Conservation (phyloP, 1,140 invertebrate species). For the Achroia grisella region DNA sequence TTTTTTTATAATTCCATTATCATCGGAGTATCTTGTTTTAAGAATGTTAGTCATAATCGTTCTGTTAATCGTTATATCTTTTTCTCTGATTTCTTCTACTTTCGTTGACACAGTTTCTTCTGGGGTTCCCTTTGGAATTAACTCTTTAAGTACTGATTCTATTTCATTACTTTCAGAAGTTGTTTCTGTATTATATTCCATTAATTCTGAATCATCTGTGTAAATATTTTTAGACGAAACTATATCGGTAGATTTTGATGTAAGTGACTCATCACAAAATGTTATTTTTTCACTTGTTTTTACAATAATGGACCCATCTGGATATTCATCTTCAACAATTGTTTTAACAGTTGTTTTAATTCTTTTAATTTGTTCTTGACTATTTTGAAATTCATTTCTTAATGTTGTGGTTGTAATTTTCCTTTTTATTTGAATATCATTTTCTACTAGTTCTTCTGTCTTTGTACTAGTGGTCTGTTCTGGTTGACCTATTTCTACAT, state of each 20-base stretch:
- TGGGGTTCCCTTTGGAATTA: too few relatives aligned
- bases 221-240: too few relatives aligned
- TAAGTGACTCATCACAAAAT: constrained; percentile 43
- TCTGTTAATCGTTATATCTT: too few relatives aligned
- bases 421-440: constrained; percentile 42
- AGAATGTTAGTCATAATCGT: background rate
- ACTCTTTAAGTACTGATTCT: too few relatives aligned
- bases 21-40: background rate
- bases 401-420: constrained; percentile 47
- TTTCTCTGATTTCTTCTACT: too few relatives aligned
- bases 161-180: background rate
- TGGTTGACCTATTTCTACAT: constrained; percentile 35
- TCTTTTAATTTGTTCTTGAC: constrained; percentile 28
- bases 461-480: constrained; percentile 35
- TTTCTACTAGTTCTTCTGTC: constrained; percentile 35
- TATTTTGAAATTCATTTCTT: constrained; percentile 42
- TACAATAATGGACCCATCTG: constrained; percentile 61
- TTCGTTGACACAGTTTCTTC: too few relatives aligned
- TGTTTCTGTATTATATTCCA: background rate
- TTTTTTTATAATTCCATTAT: background rate
- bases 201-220: background rate
- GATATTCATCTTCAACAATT: constrained; percentile 58
- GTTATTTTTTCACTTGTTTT: constrained; percentile 65
- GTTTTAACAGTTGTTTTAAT: constrained; percentile 55
- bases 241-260: too few relatives aligned